These are phyloP conservation scores for Ochropleura plecta DNA, from an alignment of 2,888 invertebrate species.

Conservation along the genomic window DNA sequence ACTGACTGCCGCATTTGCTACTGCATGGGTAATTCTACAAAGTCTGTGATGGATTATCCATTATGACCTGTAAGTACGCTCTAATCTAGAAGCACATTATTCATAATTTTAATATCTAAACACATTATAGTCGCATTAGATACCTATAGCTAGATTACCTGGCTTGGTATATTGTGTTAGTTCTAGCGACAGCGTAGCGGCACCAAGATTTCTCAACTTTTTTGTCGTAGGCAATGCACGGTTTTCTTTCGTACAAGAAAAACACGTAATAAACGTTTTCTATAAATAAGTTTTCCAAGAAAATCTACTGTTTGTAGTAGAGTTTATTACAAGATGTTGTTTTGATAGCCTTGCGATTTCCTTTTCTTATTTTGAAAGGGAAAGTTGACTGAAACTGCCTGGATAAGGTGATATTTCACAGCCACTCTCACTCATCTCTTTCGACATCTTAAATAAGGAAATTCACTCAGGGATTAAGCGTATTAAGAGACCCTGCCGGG, in stretches of 20 bases:
- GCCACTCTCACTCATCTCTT: background rate
- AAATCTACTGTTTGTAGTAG: background rate
- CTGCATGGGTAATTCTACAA: slow-evolving; percentile 14
- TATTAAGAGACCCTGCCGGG: no score
- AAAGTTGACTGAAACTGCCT: background rate
- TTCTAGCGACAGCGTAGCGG: slow-evolving; percentile 25
- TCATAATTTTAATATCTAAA: slow-evolving; percentile 48
- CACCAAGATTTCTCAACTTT: slow-evolving; percentile 45
- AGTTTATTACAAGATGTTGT: background rate
- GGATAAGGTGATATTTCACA: background rate
- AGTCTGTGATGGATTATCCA: slow-evolving; percentile 28
- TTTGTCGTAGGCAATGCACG: slow-evolving; percentile 16
- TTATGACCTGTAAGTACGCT: slow-evolving; percentile 13
- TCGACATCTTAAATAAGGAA: background rate
- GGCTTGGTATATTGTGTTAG: slow-evolving; percentile 13
- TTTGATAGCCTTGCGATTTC: background rate
- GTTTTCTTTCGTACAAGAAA: slow-evolving; percentile 31
- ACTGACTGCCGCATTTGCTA: background rate
- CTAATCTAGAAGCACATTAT: slow-evolving; percentile 43
- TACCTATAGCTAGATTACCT: background rate
- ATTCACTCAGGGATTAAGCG: background rate
- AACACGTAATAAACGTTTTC: background rate
- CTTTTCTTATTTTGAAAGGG: background rate
- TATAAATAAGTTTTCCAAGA: slow-evolving; percentile 11
- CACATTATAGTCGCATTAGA: slow-evolving; percentile 48